Conservation (phyloP, 2,797 vertebrate species). For the Bovichtus variegatus region DNA sequence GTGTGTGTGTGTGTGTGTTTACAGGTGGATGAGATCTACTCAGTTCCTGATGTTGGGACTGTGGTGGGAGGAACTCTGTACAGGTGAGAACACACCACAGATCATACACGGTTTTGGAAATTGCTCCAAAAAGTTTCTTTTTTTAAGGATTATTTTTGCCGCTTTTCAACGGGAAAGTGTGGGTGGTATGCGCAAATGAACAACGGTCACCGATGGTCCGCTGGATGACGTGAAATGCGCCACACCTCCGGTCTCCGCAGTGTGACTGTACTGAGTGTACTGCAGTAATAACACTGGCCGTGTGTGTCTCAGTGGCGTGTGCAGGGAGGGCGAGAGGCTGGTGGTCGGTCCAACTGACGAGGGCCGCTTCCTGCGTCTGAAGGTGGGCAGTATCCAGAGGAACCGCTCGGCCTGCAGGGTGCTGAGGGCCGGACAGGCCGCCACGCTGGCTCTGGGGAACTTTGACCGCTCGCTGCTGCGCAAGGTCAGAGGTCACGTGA, state of each 20-base stretch:
- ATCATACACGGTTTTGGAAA: too few relatives aligned
- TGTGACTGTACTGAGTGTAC: not conserved
- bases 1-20: constrained; percentile 36
- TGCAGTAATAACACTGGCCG: not conserved
- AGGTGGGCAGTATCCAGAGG: constrained; percentile 96
- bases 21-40: constrained; percentile 98
- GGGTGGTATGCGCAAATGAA: too few relatives aligned
- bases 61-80: constrained; percentile 97
- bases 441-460: constrained; percentile 92
- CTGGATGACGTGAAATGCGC: too few relatives aligned
- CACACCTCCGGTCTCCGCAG: too few relatives aligned
- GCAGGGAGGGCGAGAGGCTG: constrained; percentile 94
- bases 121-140: too few relatives aligned
- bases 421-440: constrained; percentile 95
- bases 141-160: too few relatives aligned
- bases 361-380: constrained; percentile 92
- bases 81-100: constrained; percentile 84
- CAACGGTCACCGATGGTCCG: too few relatives aligned
- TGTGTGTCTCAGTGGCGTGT: constrained; percentile 89
- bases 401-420: constrained; percentile 96
- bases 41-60: constrained; percentile 96
- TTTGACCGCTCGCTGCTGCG: constrained; percentile 95
- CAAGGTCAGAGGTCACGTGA: constrained; percentile 86
- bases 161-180: too few relatives aligned
- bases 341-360: constrained; percentile 95